Evolutionary conservation across 2,888 invertebrate species (phyloP).

Genomic region (Nebria brevicollis): DNA sequence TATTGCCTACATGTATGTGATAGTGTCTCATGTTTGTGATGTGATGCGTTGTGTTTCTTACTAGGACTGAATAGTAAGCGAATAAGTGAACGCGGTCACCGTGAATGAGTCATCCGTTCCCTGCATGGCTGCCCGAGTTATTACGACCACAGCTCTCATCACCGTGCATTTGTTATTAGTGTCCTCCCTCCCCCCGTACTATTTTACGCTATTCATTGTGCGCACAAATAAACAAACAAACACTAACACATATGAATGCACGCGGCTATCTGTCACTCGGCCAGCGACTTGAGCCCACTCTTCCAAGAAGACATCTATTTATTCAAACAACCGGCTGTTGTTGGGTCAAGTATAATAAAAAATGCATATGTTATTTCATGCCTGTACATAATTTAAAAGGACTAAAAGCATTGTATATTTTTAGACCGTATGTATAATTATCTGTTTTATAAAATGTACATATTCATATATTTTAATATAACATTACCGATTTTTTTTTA

Average conservation of each 20-base stretch:
- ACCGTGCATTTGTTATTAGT: conserved; percentile 33
- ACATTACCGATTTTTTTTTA: conserved; percentile 46
- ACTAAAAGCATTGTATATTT: conserved; percentile 44
- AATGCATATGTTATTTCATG: conserved; percentile 43
- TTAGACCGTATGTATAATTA: conserved; percentile 46
- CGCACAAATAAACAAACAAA: neutral
- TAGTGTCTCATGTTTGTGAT: conserved; percentile 48
- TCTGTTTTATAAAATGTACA: conserved; percentile 47
- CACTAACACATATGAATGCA: neutral
- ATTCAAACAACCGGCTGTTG: conserved; percentile 42
- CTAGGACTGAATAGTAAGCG: neutral
- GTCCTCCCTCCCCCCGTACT: conserved; percentile 22
- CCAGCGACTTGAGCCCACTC: conserved; percentile 46
- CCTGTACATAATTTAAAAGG: conserved; percentile 42
- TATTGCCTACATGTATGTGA: conserved; percentile 46
- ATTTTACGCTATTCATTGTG: conserved; percentile 4
- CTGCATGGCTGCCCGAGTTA: conserved; percentile 49
- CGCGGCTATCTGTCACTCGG: conserved; percentile 29
- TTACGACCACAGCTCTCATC: conserved; percentile 27
- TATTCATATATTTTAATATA: conserved; percentile 48
- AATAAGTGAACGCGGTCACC: conserved; percentile 1
- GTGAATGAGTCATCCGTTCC: conserved; percentile 2
- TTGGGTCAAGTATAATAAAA: conserved; percentile 41
- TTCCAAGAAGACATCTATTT: conserved; percentile 45
- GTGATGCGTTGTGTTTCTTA: neutral